Evolutionary conservation across 2,888 invertebrate species (phyloP).

Genomic region (Athetis lepigone): DNA sequence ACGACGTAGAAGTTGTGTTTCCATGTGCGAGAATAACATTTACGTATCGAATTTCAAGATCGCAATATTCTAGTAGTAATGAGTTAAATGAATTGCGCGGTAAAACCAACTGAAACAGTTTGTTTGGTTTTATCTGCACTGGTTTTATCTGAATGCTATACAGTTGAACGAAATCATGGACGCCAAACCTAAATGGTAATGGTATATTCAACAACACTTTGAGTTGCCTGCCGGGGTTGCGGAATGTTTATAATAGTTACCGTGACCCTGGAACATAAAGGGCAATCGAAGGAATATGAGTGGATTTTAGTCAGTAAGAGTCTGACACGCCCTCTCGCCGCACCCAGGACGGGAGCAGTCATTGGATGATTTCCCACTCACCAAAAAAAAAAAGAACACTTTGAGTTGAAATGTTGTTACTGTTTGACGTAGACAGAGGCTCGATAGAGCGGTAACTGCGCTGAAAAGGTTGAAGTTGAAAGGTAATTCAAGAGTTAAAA

Average conservation of each 20-base stretch:
- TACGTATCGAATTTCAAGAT: constrained; percentile 42
- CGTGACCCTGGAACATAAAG: no score
- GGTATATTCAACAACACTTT: not conserved
- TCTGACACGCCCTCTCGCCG: no score
- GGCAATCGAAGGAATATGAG: no score
- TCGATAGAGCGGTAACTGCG: not conserved
- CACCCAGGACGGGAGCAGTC: no score
- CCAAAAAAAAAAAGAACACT: no score
- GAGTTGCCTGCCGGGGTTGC: no score
- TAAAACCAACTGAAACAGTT: constrained; percentile 31
- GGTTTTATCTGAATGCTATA: constrained; percentile 16
- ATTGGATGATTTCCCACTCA: no score
- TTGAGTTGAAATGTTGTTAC: not conserved
- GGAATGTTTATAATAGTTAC: no score
- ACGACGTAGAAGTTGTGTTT: not conserved
- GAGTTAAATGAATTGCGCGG: constrained; percentile 32
- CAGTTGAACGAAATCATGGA: constrained; percentile 44
- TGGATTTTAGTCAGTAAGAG: no score
- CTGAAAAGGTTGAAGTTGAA: constrained; percentile 11
- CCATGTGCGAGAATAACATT: constrained; percentile 35
- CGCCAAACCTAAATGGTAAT: constrained; percentile 9
- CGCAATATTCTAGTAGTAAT: constrained; percentile 40
- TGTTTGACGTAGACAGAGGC: not conserved
- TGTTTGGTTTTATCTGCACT: constrained; percentile 28
- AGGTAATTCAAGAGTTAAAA: constrained; percentile 15